Evolutionary conservation across 2,888 invertebrate species (phyloP).

Genomic region (Clunio marinus): DNA sequence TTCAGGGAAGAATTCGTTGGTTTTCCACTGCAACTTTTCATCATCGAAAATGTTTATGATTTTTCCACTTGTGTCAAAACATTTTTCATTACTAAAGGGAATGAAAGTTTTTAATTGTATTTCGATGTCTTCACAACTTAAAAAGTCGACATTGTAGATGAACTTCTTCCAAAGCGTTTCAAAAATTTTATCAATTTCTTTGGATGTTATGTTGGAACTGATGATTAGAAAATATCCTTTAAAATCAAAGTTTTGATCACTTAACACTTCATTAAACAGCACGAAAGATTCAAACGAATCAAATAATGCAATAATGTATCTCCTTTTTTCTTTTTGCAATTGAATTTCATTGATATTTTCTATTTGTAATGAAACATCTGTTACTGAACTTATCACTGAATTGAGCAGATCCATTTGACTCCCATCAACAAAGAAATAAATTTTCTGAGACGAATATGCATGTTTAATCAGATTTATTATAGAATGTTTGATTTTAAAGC

Average conservation of each 20-base stretch:
- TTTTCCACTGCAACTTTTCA: background rate
- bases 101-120: background rate
- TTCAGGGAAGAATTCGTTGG: background rate
- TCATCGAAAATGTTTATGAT: background rate
- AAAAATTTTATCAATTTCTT: background rate
- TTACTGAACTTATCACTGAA: background rate
- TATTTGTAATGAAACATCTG: background rate
- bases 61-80: background rate
- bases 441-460: too few species aligned
- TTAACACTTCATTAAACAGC: background rate
- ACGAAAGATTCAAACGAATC: background rate
- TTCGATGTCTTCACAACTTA: background rate
- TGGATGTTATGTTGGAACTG: background rate
- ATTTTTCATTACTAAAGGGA: conserved; percentile 2
- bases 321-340: background rate
- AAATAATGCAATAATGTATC: background rate
- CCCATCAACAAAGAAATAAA: too few species aligned
- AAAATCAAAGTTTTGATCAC: background rate
- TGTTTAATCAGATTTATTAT: too few species aligned
- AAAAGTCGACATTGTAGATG: conserved; percentile 6
- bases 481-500: too few species aligned
- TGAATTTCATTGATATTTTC: background rate
- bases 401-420: too few species aligned
- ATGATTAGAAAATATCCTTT: background rate
- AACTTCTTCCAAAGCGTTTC: background rate